These are phyloP conservation scores for Thymallus thymallus DNA, from an alignment of 2,113 vertebrate species.

Conservation along the genomic window DNA sequence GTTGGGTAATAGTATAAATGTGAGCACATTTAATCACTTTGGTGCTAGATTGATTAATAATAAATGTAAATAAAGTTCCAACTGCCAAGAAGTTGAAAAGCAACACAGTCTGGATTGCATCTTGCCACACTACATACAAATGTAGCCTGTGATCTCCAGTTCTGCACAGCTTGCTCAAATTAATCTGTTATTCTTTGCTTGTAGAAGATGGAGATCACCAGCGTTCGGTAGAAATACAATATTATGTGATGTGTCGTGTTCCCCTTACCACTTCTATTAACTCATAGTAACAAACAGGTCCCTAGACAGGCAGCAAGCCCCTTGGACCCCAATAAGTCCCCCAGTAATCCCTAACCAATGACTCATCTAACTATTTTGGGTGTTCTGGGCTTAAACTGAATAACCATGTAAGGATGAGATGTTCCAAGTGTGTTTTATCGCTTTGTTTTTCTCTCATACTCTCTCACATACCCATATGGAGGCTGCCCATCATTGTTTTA, in stretches of 20 bases:
- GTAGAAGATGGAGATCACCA: neutral
- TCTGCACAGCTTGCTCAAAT: conserved; percentile 15
- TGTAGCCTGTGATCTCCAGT: conserved; percentile 1
- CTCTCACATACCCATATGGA: neutral
- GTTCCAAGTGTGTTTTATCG: neutral
- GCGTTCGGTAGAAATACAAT: neutral
- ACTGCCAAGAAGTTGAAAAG: conserved; percentile 7
- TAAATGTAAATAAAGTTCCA: conserved; percentile 21
- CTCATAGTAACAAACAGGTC: neutral
- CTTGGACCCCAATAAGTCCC: neutral
- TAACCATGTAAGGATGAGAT: neutral
- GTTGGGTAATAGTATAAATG: neutral
- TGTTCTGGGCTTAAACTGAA: no score
- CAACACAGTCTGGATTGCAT: conserved; percentile 8
- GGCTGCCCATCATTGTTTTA: neutral
- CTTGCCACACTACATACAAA: conserved; percentile 16
- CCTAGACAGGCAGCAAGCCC: neutral
- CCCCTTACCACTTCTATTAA: neutral
- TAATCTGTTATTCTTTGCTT: neutral
- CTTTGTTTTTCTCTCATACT: neutral
- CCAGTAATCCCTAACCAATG: no score
- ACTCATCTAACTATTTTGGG: no score
- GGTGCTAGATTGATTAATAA: conserved; percentile 19
- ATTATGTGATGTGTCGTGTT: neutral
- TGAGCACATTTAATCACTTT: conserved; percentile 6